Conservation (phyloP, 2,113 vertebrate genomes). For the Craseonycteris thonglongyai region DNA sequence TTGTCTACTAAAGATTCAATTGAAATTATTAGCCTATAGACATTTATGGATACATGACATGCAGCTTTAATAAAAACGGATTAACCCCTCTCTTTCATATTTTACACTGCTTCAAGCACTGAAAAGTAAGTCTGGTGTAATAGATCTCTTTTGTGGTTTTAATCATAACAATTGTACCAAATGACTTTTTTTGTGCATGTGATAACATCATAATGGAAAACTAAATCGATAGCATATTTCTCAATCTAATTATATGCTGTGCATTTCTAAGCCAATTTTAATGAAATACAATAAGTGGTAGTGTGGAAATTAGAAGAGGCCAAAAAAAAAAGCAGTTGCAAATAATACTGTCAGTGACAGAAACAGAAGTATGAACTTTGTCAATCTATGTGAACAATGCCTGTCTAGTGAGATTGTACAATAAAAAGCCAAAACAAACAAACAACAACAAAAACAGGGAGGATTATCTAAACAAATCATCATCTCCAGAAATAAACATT, state of each 20-base stretch:
- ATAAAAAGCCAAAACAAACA: not conserved
- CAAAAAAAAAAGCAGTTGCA: constrained; percentile 36
- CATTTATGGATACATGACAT: constrained; percentile 60
- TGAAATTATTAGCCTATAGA: constrained; percentile 74
- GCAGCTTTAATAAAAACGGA: constrained; percentile 67
- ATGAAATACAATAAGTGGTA: constrained; percentile 72
- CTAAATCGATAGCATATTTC: constrained; percentile 76
- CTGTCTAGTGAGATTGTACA: not conserved
- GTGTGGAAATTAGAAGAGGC: constrained; percentile 59
- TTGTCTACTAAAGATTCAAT: constrained; percentile 54
- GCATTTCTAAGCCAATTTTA: constrained; percentile 73
- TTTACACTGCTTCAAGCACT: constrained; percentile 66
- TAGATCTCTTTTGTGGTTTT: constrained; percentile 75
- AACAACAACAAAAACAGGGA: not conserved
- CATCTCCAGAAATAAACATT: not conserved
- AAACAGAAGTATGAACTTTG: constrained; percentile 18
- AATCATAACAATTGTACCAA: constrained; percentile 79
- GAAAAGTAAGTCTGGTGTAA: constrained; percentile 70
- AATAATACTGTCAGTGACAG: constrained; percentile 45
- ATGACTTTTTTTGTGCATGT: constrained; percentile 74
- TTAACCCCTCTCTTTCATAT: constrained; percentile 67
- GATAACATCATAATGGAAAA: constrained; percentile 79
- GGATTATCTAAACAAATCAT: not conserved
- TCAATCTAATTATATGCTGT: constrained; percentile 76
- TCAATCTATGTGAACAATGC: constrained; percentile 14